phyloP scores from a whole-genome alignment of 2,113 vertebrate genomes.

The Esox niger region DNA sequence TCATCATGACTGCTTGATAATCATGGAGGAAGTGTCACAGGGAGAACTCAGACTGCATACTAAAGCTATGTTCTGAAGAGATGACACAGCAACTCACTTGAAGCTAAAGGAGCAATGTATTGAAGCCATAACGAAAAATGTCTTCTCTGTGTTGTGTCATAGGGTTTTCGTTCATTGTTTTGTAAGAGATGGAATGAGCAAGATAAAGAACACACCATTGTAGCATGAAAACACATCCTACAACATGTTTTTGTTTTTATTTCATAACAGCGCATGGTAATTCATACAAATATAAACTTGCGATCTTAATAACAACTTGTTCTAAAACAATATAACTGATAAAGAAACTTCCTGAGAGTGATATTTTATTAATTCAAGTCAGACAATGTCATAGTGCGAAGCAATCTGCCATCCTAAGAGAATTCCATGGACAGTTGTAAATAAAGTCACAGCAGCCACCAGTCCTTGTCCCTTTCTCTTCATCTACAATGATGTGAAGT shows the following conservation, averaged over 20 bases:
- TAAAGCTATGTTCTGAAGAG: not conserved
- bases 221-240: not conserved
- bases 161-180: not conserved
- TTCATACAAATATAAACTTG: not conserved
- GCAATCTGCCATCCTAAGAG: not conserved
- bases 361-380: not conserved
- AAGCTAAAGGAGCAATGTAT: not conserved
- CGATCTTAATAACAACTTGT: not conserved
- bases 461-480: no score
- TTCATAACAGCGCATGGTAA: not conserved
- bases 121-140: not conserved
- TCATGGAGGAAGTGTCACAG: not conserved
- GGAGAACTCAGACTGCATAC: not conserved
- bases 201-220: not conserved
- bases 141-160: not conserved
- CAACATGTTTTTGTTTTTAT: not conserved
- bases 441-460: no score
- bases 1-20: constrained; percentile 14
- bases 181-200: not conserved
- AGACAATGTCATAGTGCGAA: not conserved
- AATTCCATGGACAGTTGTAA: not conserved
- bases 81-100: not conserved
- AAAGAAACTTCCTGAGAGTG: not conserved
- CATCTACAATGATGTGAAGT: no score
- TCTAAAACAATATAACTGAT: not conserved